Conservation (phyloP, 1,140 invertebrate species). For the Chironomus striatipennis region DNA sequence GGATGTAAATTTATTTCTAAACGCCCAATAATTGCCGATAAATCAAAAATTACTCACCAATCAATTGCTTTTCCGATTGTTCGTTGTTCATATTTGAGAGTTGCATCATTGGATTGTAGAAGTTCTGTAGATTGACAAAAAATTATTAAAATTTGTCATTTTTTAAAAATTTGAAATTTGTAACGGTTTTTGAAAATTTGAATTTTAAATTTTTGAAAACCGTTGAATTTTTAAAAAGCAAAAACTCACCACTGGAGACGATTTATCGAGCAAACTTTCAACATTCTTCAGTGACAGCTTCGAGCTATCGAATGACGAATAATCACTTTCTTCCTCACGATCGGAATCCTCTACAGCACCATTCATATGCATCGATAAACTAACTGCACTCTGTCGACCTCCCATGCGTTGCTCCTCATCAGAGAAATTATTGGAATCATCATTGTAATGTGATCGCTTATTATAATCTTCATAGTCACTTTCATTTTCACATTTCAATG, state of each 20-base stretch:
- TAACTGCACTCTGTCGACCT: constrained; percentile 3
- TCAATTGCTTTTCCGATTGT: constrained; percentile 4
- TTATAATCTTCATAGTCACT: constrained; percentile 20
- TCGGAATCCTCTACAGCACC: not conserved
- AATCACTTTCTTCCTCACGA: constrained; percentile 11
- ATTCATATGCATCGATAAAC: not conserved
- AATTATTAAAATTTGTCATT: not conserved
- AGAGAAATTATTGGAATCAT: constrained; percentile 24
- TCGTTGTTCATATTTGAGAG: not conserved
- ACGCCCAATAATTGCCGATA: not conserved
- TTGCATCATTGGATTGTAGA: constrained; percentile 19
- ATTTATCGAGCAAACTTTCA: constrained; percentile 17
- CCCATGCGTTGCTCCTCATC: not conserved
- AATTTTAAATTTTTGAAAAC: no score
- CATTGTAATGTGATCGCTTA: not conserved
- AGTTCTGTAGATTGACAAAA: constrained; percentile 31
- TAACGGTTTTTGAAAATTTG: no score
- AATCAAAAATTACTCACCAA: constrained; percentile 16
- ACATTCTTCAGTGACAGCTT: constrained; percentile 21
- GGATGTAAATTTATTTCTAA: no score
- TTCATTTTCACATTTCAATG: constrained; percentile 10
- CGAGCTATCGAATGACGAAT: constrained; percentile 19
- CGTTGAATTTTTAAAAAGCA: no score
- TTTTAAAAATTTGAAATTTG: no score
- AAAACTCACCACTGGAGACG: constrained; percentile 15